Conservation (phyloP, 2,888 invertebrate species). For the Elegia similella region DNA sequence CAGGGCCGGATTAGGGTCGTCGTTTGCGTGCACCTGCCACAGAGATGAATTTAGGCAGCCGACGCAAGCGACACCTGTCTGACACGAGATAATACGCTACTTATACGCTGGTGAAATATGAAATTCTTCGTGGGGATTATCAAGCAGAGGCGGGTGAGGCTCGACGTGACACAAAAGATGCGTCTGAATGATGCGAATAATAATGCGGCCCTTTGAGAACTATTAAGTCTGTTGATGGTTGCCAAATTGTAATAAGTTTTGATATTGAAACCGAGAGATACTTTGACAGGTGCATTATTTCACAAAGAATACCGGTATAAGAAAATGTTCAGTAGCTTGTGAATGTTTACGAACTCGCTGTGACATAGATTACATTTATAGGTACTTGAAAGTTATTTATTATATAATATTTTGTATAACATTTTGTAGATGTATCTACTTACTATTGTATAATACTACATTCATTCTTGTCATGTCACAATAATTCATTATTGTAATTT, state of each 20-base stretch:
- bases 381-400: too few relatives aligned
- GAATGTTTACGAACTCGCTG: background rate
- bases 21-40: conserved; percentile 66
- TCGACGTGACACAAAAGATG: conserved; percentile 34
- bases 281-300: background rate
- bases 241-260: background rate
- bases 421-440: too few relatives aligned
- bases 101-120: conserved; percentile 74
- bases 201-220: conserved; percentile 8
- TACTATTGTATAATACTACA: too few relatives aligned
- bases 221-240: background rate
- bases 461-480: too few relatives aligned
- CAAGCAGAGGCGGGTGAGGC: conserved; percentile 40
- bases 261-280: background rate
- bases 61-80: conserved; percentile 74
- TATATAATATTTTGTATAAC: too few relatives aligned
- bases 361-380: background rate
- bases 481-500: too few relatives aligned
- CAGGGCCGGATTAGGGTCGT: conserved; percentile 62
- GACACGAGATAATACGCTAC: conserved; percentile 70
- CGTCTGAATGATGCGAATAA: conserved; percentile 30
- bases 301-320: background rate
- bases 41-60: conserved; percentile 70
- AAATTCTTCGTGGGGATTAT: conserved; percentile 65
- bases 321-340: background rate